A percentile compares a stretch with the other conserved stretches of the same genome.
Evolutionary conservation across 2,888 invertebrate species (phyloP).

Genomic region (Aspidiotus rigidus): DNA sequence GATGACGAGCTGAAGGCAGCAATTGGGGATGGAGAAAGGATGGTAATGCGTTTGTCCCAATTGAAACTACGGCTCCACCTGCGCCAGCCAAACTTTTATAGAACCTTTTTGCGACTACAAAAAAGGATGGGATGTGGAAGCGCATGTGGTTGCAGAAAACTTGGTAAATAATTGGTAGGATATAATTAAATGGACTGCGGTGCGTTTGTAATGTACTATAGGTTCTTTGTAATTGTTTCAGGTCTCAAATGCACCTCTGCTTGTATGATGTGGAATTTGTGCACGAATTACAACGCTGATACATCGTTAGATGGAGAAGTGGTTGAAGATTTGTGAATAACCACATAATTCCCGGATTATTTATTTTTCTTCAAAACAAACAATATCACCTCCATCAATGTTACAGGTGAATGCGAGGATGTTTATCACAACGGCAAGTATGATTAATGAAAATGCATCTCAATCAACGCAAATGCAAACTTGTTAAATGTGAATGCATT

Average conservation of each 20-base stretch:
- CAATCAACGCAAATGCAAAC: no score
- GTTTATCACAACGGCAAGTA: no score
- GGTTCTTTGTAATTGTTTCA: not conserved
- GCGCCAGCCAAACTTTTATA: slow-evolving; percentile 36
- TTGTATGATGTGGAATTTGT: not conserved
- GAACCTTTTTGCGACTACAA: slow-evolving; percentile 26
- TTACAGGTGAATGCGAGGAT: no score
- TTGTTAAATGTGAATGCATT: no score
- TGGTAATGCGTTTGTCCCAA: slow-evolving; percentile 36
- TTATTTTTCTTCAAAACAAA: no score
- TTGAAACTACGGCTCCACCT: slow-evolving; percentile 36
- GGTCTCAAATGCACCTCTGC: not conserved
- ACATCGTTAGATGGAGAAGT: not conserved
- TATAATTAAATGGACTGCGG: not conserved
- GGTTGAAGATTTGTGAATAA: not conserved
- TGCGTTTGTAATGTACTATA: not conserved
- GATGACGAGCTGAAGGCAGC: slow-evolving; percentile 37
- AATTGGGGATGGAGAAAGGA: slow-evolving; percentile 40
- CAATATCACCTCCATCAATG: no score
- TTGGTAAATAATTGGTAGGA: not conserved
- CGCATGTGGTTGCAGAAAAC: slow-evolving; percentile 23
- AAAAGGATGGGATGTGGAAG: slow-evolving; percentile 15
- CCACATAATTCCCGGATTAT: no score
- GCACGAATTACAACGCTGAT: not conserved
- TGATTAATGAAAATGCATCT: no score